A percentile compares a stretch with the other conserved stretches of the same genome.
Evolutionary conservation across 2,113 vertebrate genomes (phyloP).

Genomic region (Alethe diademata): DNA sequence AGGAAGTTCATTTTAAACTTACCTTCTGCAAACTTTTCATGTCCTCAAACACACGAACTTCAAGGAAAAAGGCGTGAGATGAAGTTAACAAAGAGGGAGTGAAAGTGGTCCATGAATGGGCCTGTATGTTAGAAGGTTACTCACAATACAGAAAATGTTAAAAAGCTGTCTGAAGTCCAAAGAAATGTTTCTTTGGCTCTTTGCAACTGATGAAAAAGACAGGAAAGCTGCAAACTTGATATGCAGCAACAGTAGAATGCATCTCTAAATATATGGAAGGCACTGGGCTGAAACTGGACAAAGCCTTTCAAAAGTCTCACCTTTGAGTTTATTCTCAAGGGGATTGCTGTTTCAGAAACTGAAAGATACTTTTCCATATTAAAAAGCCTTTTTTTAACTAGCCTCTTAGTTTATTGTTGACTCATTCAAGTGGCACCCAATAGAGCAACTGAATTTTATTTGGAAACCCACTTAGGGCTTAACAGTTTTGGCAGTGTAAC

Average conservation of each 20-base stretch:
- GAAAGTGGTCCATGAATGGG: conserved; percentile 6
- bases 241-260: conserved; percentile 54
- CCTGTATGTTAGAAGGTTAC: background rate
- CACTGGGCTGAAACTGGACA: conserved; percentile 32
- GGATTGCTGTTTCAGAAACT: conserved; percentile 39
- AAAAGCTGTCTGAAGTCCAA: conserved; percentile 26
- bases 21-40: background rate
- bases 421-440: conserved; percentile 57
- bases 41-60: background rate
- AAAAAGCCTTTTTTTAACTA: conserved; percentile 47
- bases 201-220: background rate
- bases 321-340: conserved; percentile 60
- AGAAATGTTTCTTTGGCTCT: conserved; percentile 40
- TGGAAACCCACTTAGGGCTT: conserved; percentile 41
- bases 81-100: background rate
- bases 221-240: conserved; percentile 45
- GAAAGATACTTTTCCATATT: conserved; percentile 56
- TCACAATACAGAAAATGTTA: background rate
- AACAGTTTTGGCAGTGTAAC: conserved; percentile 51
- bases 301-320: conserved; percentile 61
- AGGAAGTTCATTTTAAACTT: background rate
- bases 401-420: conserved; percentile 58
- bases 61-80: background rate
- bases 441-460: conserved; percentile 58
- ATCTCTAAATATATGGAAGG: conserved; percentile 47